Evolutionary conservation across 1,140 invertebrate genomes (phyloP), one percentile per base, ranked within the genome.

Genomic region (Drosophila nikananu): DNA sequence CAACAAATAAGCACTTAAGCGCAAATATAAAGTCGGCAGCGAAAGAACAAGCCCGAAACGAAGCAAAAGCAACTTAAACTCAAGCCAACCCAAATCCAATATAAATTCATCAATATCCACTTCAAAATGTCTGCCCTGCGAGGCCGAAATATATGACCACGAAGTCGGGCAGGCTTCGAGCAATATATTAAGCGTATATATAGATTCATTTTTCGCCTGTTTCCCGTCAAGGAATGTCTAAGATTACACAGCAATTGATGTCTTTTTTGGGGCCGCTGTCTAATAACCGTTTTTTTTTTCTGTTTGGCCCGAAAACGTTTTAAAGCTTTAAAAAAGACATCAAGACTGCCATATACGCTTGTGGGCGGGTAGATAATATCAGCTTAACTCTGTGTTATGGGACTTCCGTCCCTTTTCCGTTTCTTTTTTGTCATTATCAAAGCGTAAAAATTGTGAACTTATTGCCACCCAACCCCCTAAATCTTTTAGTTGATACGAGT

Each of bases 181-280:
- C 59, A 79, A 79, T 82, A 82, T 86, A 70, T 86, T 59, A 75
- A 37, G 23, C 64, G 23, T 41, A 41, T 39, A 49, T 30, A 49
- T 54, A 67, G 49, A 77, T 58, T 57, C 41, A 65, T 48, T 76
- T 72, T 77, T 32, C 27, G 51, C 59, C 61, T 54, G 61, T 37
- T 30, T 27, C 61, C 35, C 73, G 55, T 73, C 83, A 49, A 68
- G 49, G 60, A 71, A 76, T 76, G 59, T 83, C 83, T 83, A 77
- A 86, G 82, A 86, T 83, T 87, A 77, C 83, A 68, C 67, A 83
- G 60, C 83, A 83, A 87, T 87, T 86, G 80, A 87, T 86, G 83
- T 87, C 76, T 83, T 86, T 82, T 70, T 86, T 70, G 30, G 21
- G 66, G 12, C 51, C n/a, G 41, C 37, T 49, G 42, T 60, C 77